These are phyloP conservation scores for Battus philenor DNA, from an alignment of 1,140 invertebrate species.

Conservation along the genomic window DNA sequence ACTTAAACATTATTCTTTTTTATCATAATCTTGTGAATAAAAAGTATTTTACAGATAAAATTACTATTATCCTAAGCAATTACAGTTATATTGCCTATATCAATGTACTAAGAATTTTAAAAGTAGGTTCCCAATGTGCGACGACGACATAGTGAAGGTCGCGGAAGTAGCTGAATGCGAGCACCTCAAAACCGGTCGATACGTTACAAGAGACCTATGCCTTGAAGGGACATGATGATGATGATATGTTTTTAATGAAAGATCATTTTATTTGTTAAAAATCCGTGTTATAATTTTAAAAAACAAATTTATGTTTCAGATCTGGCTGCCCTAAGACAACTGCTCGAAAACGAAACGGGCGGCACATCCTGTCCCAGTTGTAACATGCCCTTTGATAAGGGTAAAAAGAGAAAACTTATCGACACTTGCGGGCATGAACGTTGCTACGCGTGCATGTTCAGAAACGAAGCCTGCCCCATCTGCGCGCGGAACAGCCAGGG, in stretches of 20 bases:
- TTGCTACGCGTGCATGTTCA: slow-evolving; percentile 95
- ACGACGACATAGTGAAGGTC: too few species aligned
- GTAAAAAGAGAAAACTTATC: slow-evolving; percentile 94
- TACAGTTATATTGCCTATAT: too few species aligned
- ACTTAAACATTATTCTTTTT: too few species aligned
- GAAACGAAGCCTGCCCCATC: slow-evolving; percentile 92
- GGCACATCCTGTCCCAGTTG: slow-evolving; percentile 86
- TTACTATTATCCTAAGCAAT: too few species aligned
- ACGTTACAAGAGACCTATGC: too few species aligned
- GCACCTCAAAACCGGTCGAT: too few species aligned
- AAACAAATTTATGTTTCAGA: slow-evolving; percentile 46
- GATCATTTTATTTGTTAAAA: background rate
- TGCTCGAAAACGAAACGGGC: slow-evolving; percentile 71
- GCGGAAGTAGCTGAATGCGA: too few species aligned
- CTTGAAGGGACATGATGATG: too few species aligned
- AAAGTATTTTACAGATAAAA: too few species aligned
- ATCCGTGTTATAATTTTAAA: background rate
- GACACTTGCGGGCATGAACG: slow-evolving; percentile 96
- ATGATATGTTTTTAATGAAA: background rate
- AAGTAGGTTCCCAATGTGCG: too few species aligned
- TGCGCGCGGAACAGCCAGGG: slow-evolving; percentile 78
- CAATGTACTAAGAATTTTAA: too few species aligned
- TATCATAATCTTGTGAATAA: too few species aligned
- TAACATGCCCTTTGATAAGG: slow-evolving; percentile 95
- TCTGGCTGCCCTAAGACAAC: slow-evolving; percentile 62